A percentile compares a stretch with the other conserved stretches of the same genome.
Evolutionary conservation across 1,140 invertebrate species (phyloP).

Genomic region (Drosophila ironensis): DNA sequence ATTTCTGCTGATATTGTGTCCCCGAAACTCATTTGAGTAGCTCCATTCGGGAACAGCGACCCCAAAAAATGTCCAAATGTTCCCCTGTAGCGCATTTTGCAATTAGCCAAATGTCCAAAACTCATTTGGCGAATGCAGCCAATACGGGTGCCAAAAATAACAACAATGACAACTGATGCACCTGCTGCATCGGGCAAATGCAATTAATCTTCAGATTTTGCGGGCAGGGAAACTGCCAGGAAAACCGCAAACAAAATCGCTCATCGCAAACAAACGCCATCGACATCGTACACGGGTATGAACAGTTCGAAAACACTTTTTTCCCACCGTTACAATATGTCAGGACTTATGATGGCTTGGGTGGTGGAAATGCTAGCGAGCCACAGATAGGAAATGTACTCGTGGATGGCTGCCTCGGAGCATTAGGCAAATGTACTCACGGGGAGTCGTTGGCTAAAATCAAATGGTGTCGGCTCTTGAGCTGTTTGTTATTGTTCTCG

Average conservation of each 20-base stretch:
- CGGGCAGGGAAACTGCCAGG: slow-evolving; percentile 31
- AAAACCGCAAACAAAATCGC: slow-evolving; percentile 37
- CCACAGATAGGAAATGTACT: neutral
- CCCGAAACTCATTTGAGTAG: neutral
- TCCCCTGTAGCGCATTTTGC: slow-evolving; percentile 9
- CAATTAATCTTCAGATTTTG: slow-evolving; percentile 68
- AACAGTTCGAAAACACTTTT: slow-evolving; percentile 14
- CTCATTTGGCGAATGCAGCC: slow-evolving; percentile 30
- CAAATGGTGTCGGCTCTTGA: slow-evolving; percentile 22
- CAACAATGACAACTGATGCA: slow-evolving; percentile 17
- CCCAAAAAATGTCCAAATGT: neutral
- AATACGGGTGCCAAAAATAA: slow-evolving; percentile 24
- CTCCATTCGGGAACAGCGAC: neutral
- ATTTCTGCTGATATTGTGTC: neutral
- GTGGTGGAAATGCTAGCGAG: slow-evolving; percentile 9
- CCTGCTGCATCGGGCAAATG: slow-evolving; percentile 32
- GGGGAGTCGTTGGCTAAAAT: slow-evolving; percentile 25
- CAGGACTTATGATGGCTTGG: slow-evolving; percentile 47
- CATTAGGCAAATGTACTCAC: neutral
- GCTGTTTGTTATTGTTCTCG: slow-evolving; percentile 1
- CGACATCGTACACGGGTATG: slow-evolving; percentile 4
- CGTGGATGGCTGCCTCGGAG: neutral
- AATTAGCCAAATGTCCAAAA: slow-evolving; percentile 28
- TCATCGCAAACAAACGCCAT: slow-evolving; percentile 25
- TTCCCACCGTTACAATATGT: slow-evolving; percentile 32